phyloP scores from a whole-genome alignment of 2,888 invertebrate genomes.

The Drosophila picticornis region DNA sequence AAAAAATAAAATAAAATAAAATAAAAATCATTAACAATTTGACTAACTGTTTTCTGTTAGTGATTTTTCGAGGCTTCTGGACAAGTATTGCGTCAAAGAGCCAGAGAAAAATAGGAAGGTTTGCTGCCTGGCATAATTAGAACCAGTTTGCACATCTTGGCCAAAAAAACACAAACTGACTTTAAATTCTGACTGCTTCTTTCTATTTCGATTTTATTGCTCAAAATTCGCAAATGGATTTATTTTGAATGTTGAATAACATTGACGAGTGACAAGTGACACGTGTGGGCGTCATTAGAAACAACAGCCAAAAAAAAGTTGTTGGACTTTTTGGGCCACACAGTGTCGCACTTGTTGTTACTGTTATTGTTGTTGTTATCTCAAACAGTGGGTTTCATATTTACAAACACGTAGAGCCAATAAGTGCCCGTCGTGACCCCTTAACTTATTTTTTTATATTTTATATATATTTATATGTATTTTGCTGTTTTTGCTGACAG shows the following conservation, averaged over 20 bases:
- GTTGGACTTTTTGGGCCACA: slow-evolving; percentile 34
- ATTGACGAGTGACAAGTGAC: slow-evolving; percentile 53
- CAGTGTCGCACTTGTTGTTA: background rate
- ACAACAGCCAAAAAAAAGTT: background rate
- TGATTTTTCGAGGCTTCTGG: slow-evolving; percentile 43
- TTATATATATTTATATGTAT: background rate
- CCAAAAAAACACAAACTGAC: slow-evolving; percentile 32
- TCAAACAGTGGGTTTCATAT: slow-evolving; percentile 50
- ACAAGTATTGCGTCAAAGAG: slow-evolving; percentile 38
- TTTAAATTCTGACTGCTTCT: slow-evolving; percentile 15
- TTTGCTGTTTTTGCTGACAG: background rate
- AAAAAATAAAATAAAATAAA: slow-evolving; percentile 13
- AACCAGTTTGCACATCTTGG: slow-evolving; percentile 63
- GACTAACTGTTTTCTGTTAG: slow-evolving; percentile 68
- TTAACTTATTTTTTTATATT: slow-evolving; percentile 5
- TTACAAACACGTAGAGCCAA: slow-evolving; percentile 54
- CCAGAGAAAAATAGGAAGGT: background rate
- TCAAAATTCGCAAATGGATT: slow-evolving; percentile 62
- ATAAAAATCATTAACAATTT: slow-evolving; percentile 56
- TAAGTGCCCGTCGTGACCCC: slow-evolving; percentile 4
- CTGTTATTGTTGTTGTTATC: slow-evolving; percentile 3
- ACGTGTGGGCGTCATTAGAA: slow-evolving; percentile 67
- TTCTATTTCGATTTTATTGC: slow-evolving; percentile 32
- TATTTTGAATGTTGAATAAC: slow-evolving; percentile 64
- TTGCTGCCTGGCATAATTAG: slow-evolving; percentile 69